Conservation (phyloP, 2,113 vertebrate genomes). For the Lagenorhynchus albirostris region DNA sequence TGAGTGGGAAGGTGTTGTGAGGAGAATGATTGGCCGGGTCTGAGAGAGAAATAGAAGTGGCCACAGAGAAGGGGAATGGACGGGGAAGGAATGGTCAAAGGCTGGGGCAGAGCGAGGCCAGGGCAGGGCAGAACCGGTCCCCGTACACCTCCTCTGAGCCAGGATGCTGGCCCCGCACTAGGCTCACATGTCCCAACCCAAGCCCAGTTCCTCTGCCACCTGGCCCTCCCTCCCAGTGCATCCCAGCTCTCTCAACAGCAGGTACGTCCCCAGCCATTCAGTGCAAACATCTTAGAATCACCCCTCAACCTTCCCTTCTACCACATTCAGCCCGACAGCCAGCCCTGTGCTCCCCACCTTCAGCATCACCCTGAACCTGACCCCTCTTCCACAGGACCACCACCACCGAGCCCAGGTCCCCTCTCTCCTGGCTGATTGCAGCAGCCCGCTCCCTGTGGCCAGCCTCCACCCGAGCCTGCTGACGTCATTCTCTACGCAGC, state of each 20-base stretch:
- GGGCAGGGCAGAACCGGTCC: not conserved
- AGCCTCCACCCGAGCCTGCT: too few species aligned
- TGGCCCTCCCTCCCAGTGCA: not conserved
- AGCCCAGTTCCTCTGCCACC: accelerated
- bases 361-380: not conserved
- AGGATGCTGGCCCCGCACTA: too few species aligned
- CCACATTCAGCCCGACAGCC: too few species aligned
- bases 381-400: not conserved
- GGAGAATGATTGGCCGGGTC: not conserved
- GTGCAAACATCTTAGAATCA: too few species aligned
- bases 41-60: not conserved
- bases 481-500: accelerated
- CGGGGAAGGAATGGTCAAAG: not conserved
- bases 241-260: not conserved
- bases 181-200: not conserved
- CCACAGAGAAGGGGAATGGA: not conserved
- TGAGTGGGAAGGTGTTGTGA: not conserved
- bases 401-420: not conserved
- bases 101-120: not conserved
- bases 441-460: too few species aligned
- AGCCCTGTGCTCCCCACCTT: not conserved
- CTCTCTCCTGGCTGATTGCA: not conserved
- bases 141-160: not conserved
- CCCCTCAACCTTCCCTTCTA: not conserved
- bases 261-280: not conserved